Evolutionary conservation across 2,113 vertebrate species (phyloP), one percentile per base, ranked within the genome.

Genomic region (Eolophus roseicapilla): DNA sequence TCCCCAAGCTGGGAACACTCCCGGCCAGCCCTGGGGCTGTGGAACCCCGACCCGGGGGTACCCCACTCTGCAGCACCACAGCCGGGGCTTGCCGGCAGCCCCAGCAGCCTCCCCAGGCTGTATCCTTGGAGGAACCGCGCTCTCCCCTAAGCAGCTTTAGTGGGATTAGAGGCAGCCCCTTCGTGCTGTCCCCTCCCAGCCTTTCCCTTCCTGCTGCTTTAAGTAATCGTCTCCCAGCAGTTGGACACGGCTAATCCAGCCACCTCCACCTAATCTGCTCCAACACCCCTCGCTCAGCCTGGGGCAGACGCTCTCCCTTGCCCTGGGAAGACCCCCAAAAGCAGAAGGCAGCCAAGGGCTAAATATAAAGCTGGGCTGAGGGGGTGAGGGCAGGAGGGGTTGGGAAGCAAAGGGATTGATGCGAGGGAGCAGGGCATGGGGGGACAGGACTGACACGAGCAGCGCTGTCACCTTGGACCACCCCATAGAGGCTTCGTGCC

Each of bases 221-320:
- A 21, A 43, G 82, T 97, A 97, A 96, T 96, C 88, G 11, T 90
- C 96, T 93, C 96, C 16, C 82, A 18, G 93, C 87, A 62, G 73
- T 92, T 86, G 65, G 27, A 44, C 67, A 1, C 2, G 39, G 86
- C 82, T 97, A 97, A 97, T 97, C 96, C 94, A 25, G 37, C 82
- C 94, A 95, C 95, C 95, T 95, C 92, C 94, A 88, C 82, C 80
- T 95, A 90, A 96, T 27, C 96, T 67, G 71, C 63, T 17, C 78
- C 87, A 31, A 11, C 65, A 69, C 41, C 71, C 86, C 50, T 79
- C 18, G 50, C 68, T 47, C 13, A 9, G 83, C 31, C 89, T 71
- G 53, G 71, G 4, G 33, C 33, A 35, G 57, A 41, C 6, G 5
- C 46, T 50, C 60, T 49, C n/a, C 16, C 41, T 49, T 59, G 60